A percentile compares a stretch with the other conserved stretches of the same genome.
Evolutionary conservation across 2,113 vertebrate genomes (phyloP).

Genomic region (Cochlearius cochlearius): DNA sequence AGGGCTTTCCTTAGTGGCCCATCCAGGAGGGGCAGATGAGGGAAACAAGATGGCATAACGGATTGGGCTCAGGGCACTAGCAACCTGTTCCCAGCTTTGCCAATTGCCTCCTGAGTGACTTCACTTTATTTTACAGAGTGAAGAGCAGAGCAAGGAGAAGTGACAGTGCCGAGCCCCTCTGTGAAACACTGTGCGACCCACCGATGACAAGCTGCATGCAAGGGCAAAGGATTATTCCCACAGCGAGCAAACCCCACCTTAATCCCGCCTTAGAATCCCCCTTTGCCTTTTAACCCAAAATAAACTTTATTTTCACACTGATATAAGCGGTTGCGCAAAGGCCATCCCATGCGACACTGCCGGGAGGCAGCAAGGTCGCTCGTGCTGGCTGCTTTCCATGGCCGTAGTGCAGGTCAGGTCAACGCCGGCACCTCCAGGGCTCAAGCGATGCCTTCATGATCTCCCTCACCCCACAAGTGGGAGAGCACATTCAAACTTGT

Average conservation of each 20-base stretch:
- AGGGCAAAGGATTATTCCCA: neutral
- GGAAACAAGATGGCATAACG: neutral
- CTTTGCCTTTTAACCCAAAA: neutral
- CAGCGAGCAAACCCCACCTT: accelerated
- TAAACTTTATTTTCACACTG: neutral
- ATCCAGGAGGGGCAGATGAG: neutral
- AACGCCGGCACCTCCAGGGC: neutral
- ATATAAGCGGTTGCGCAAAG: accelerated
- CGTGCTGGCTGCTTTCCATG: neutral
- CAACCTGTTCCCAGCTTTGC: neutral
- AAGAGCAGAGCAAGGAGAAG: neutral
- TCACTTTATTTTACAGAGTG: neutral
- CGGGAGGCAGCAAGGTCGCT: neutral
- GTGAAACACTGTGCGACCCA: neutral
- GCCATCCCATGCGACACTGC: neutral
- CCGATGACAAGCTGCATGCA: accelerated
- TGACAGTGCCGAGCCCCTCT: neutral
- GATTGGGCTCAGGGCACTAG: neutral
- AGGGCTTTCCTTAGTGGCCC: neutral
- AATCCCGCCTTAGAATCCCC: neutral
- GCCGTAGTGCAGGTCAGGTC: neutral
- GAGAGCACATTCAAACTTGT: neutral
- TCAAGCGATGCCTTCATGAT: neutral
- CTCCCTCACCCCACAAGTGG: neutral
- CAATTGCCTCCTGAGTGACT: neutral